phyloP scores from a whole-genome alignment of 2,888 invertebrate species.

The Bombylius discolor region DNA sequence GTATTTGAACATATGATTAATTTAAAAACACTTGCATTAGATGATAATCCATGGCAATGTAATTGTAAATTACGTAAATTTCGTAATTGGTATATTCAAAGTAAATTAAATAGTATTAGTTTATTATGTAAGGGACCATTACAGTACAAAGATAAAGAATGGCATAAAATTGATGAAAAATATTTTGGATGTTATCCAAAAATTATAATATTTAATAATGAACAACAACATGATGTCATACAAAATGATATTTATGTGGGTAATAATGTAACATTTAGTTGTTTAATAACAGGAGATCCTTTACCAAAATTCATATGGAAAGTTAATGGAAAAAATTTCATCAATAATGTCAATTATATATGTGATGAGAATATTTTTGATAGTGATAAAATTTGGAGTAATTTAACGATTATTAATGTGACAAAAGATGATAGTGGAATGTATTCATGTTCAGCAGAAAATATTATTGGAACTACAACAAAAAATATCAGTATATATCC shows the following conservation, averaged over 20 bases:
- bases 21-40: conserved; percentile 65
- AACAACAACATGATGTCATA: conserved; percentile 41
- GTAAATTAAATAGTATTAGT: conserved; percentile 62
- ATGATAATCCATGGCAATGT: conserved; percentile 82
- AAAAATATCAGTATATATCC: conserved; percentile 47
- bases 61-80: conserved; percentile 76
- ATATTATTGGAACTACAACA: conserved; percentile 37
- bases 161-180: conserved; percentile 61
- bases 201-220: conserved; percentile 46
- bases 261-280: conserved; percentile 68
- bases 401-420: conserved; percentile 69
- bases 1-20: conserved; percentile 59
- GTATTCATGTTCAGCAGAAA: conserved; percentile 53
- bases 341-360: conserved; percentile 41
- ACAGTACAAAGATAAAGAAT: conserved; percentile 52
- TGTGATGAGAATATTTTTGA: conserved; percentile 33
- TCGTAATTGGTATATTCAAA: conserved; percentile 68
- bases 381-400: conserved; percentile 50
- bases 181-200: conserved; percentile 75
- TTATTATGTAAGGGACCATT: conserved; percentile 61
- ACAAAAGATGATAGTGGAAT: conserved; percentile 71
- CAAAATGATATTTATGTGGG: conserved; percentile 64
- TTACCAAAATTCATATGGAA: conserved; percentile 73
- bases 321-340: conserved; percentile 55
- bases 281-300: conserved; percentile 70